These are phyloP conservation scores for Electrophaes corylata DNA, from an alignment of 2,888 invertebrate genomes.

Conservation along the genomic window DNA sequence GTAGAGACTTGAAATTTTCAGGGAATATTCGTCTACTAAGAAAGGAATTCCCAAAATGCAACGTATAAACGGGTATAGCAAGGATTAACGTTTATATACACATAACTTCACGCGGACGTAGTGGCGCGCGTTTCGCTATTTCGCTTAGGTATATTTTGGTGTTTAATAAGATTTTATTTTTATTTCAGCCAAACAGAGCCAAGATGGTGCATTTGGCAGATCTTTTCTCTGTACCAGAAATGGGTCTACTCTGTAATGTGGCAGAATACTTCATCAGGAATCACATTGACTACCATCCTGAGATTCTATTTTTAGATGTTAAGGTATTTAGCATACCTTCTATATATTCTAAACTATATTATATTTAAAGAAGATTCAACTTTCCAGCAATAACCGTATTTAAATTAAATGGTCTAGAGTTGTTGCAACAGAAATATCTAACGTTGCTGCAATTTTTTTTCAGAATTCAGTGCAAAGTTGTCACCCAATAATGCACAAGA, in stretches of 20 bases:
- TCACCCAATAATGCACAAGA: constrained; percentile 95
- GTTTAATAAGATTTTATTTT: background rate
- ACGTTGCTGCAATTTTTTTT: constrained; percentile 42
- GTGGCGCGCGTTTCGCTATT: no score
- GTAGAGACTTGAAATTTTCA: no score
- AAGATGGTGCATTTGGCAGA: constrained; percentile 98
- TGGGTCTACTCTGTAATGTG: constrained; percentile 96
- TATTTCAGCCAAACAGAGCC: constrained; percentile 81
- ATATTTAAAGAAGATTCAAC: no score
- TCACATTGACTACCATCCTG: constrained; percentile 96
- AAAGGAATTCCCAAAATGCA: no score
- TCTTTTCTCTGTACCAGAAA: constrained; percentile 98
- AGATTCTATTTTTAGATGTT: constrained; percentile 97
- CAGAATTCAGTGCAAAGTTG: constrained; percentile 95
- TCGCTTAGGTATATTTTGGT: background rate
- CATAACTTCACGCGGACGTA: no score
- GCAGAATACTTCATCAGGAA: constrained; percentile 96
- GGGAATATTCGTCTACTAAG: no score
- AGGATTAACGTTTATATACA: no score
- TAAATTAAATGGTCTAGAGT: background rate
- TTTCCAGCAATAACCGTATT: no score
- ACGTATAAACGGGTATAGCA: no score
- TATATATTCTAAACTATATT: background rate
- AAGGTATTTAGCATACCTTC: no score
- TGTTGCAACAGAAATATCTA: background rate